Evolutionary conservation across 2,797 vertebrate species (phyloP), one percentile per base, ranked within the genome.

Genomic region (Schizopygopsis malacanthus): DNA sequence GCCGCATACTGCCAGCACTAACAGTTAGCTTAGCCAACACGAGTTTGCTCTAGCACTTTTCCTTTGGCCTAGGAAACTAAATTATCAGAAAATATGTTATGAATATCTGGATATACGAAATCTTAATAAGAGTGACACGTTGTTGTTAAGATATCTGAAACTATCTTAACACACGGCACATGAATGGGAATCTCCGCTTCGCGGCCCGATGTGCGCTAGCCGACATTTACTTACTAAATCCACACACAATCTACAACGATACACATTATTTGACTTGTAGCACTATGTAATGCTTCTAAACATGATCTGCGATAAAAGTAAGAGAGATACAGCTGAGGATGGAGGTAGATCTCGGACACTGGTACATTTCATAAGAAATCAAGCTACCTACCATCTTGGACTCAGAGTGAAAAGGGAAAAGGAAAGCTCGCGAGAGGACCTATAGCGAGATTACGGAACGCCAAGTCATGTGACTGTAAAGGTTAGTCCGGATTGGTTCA

Each of bases 171-270:
- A 84, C 33, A 69, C 0, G 11, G 47, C 73, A 78, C 39, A 78
- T 22, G 39, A 37, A 4, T 7, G n/a, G 22, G 28, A 65, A 15
- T 25, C 13, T 52, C 9, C 12, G 54, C 96, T 93, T 97, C 97
- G 63, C 97, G 96, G 96, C 98, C 97, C 92, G 97, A 97, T 94
- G 98, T 97, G 89, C 97, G 96, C 73, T 96, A 96, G 92, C 97
- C 97, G 93, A 98, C 96, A 0, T 98, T 96, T 94, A 97, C 97
- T 97, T 97, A 84, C 5, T 0, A 61, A 71, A 80, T 1, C 82
- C 41, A 6, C 52, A 71, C 18, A 75, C 11, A 63, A 65, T 52
- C 0, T 45, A 16, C 37, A 10, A 9, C 3, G 59, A 83, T 84
- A 9, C 0, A 15, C 22, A 75, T 71, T 20, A 20, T 4, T 10